A percentile compares a stretch with the other conserved stretches of the same genome.
Conservation (phyloP, 2,113 vertebrate genomes). For the Romanogobio albipinnatus region DNA sequence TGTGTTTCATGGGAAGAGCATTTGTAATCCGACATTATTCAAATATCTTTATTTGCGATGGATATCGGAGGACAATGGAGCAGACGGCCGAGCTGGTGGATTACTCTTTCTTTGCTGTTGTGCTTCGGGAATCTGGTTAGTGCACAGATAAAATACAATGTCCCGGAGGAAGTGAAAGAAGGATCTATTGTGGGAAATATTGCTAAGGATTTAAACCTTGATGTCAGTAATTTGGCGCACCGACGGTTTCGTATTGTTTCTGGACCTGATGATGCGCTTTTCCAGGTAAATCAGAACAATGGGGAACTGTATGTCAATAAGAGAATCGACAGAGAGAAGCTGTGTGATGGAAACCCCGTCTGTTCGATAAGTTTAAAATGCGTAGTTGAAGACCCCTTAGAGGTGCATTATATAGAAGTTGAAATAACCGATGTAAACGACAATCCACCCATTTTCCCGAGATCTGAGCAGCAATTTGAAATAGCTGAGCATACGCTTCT, state of each 20-base stretch:
- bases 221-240: conserved; percentile 56
- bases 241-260: conserved; percentile 71
- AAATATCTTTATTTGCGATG: conserved; percentile 42
- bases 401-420: conserved; percentile 72
- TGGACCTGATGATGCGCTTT: conserved; percentile 60
- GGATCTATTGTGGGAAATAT: conserved; percentile 71
- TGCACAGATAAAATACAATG: conserved; percentile 49
- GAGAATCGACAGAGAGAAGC: conserved; percentile 68
- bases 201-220: conserved; percentile 69
- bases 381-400: conserved; percentile 72
- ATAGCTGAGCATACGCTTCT: conserved; percentile 62
- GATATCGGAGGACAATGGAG: conserved; percentile 30
- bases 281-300: conserved; percentile 69
- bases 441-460: conserved; percentile 62
- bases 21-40: conserved; percentile 16
- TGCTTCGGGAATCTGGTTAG: conserved; percentile 30
- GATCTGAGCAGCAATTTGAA: conserved; percentile 66
- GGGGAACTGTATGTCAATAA: conserved; percentile 64
- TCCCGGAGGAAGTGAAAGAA: conserved; percentile 61
- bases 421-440: conserved; percentile 75
- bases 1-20: conserved; percentile 49
- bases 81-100: conserved; percentile 1
- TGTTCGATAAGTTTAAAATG: conserved; percentile 74
- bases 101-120: conserved; percentile 31
- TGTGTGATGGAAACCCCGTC: conserved; percentile 62